Evolutionary conservation across 2,888 invertebrate genomes (phyloP).

Genomic region (Amphipoea lucens): DNA sequence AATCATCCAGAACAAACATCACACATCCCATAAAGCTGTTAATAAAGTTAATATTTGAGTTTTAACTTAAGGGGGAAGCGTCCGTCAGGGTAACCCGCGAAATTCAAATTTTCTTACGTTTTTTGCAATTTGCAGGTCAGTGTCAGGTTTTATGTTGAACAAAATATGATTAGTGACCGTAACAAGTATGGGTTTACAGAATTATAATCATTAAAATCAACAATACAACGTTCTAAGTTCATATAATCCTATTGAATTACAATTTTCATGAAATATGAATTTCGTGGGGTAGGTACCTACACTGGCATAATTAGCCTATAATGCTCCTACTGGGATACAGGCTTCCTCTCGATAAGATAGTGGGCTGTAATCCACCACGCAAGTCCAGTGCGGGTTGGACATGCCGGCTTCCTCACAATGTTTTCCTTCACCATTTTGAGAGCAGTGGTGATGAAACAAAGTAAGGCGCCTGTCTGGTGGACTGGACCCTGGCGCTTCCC

Average conservation of each 20-base stretch:
- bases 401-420: too few relatives aligned
- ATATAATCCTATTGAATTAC: too few relatives aligned
- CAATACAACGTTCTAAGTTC: too few relatives aligned
- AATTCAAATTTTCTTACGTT: neutral
- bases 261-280: too few relatives aligned
- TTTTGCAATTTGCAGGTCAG: neutral
- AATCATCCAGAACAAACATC: slow-evolving; percentile 55
- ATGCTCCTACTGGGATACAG: too few relatives aligned
- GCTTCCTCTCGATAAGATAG: too few relatives aligned
- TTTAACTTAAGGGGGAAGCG: slow-evolving; percentile 14
- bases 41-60: slow-evolving; percentile 50
- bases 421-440: neutral
- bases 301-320: too few relatives aligned
- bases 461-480: neutral
- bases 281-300: too few relatives aligned
- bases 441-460: neutral
- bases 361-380: too few relatives aligned
- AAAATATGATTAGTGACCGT: neutral
- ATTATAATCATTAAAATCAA: too few relatives aligned
- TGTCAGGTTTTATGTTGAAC: neutral
- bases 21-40: slow-evolving; percentile 33
- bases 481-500: neutral
- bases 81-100: neutral
- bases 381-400: too few relatives aligned
- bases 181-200: neutral